Conservation (phyloP, 2,113 vertebrate genomes). For the Anas platyrhynchos region DNA sequence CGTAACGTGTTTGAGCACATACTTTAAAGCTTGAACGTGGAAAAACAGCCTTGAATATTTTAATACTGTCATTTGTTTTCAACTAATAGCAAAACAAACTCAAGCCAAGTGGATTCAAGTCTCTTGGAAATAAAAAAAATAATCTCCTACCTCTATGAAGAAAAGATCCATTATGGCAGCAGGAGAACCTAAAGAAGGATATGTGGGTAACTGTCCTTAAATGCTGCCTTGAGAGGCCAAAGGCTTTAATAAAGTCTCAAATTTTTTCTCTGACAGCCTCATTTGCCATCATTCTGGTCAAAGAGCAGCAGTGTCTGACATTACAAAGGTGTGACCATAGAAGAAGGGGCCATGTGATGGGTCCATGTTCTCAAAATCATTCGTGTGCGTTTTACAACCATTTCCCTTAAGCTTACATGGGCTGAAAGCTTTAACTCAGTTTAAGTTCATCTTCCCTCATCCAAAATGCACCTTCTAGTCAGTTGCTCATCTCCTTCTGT, state of each 20-base stretch:
- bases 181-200: neutral
- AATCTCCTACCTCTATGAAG: neutral
- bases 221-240: neutral
- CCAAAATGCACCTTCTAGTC: neutral
- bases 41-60: neutral
- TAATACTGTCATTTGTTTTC: neutral
- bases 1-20: rapidly evolving
- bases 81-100: neutral
- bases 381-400: neutral
- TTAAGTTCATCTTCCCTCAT: neutral
- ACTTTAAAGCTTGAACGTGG: neutral
- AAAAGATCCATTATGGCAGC: neutral
- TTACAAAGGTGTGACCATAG: neutral
- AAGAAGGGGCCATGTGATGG: neutral
- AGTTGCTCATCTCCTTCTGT: neutral
- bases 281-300: neutral
- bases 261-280: neutral
- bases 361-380: neutral
- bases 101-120: neutral
- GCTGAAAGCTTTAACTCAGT: neutral
- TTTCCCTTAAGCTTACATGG: neutral
- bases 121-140: neutral
- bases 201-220: neutral
- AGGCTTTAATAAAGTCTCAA: neutral
- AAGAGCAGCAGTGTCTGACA: neutral